These are phyloP conservation scores for Dicyrtomina minuta DNA, from an alignment of 2,888 invertebrate genomes.

Conservation along the genomic window DNA sequence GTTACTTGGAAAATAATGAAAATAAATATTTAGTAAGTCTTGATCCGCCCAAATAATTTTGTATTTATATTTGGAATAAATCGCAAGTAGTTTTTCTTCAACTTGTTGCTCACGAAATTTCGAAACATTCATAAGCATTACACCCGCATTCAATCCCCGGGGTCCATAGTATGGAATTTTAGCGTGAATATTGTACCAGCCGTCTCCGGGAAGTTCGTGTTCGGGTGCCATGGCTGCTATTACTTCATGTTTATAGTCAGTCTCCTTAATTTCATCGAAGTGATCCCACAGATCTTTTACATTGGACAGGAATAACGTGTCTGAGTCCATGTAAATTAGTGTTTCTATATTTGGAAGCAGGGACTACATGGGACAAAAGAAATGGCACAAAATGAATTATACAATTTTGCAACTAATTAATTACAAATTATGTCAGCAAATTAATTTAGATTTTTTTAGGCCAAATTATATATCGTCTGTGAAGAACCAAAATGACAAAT, in stretches of 20 bases:
- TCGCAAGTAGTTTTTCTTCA: constrained; percentile 79
- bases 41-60: constrained; percentile 96
- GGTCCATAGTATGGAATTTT: constrained; percentile 91
- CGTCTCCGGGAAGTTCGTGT: constrained; percentile 85
- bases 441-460: too few relatives aligned
- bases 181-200: constrained; percentile 95
- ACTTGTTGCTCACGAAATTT: constrained; percentile 83
- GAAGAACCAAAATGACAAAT: too few relatives aligned
- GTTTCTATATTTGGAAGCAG: constrained; percentile 77
- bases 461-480: too few relatives aligned
- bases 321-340: constrained; percentile 89
- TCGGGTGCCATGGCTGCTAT: constrained; percentile 85
- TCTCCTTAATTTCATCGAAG: constrained; percentile 76
- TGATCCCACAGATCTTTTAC: constrained; percentile 79
- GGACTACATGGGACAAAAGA: constrained; percentile 67
- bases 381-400: constrained; percentile 6
- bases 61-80: constrained; percentile 79
- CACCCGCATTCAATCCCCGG: constrained; percentile 90
- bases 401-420: too few relatives aligned
- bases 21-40: constrained; percentile 89
- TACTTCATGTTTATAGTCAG: too few relatives aligned
- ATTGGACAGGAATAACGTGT: constrained; percentile 82
- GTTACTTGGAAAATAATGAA: constrained; percentile 75
- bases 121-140: constrained; percentile 96
- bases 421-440: not conserved